Evolutionary conservation across 2,888 invertebrate genomes (phyloP).

Genomic region (Drosophila lacicola): DNA sequence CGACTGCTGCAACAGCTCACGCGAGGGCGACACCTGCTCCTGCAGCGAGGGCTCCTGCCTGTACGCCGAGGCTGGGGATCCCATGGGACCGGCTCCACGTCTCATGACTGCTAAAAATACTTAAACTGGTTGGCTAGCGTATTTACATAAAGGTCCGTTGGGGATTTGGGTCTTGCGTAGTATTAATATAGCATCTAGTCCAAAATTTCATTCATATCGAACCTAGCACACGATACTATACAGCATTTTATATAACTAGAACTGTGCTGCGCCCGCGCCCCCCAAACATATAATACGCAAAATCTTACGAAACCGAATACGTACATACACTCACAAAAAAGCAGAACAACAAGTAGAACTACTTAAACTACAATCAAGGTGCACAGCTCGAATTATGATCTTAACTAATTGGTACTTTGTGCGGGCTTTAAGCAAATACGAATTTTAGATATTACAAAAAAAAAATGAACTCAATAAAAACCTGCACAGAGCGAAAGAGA

Average conservation of each 20-base stretch:
- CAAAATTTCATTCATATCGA: conserved; percentile 77
- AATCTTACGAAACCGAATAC: conserved; percentile 50
- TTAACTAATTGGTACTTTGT: conserved; percentile 37
- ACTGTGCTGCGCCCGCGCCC: conserved; percentile 21
- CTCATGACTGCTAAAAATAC: conserved; percentile 71
- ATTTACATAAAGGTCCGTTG: conserved; percentile 2
- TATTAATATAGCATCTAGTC: conserved; percentile 74
- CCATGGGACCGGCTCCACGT: conserved; percentile 59
- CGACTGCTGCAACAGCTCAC: conserved; percentile 86
- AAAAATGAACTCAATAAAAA: conserved; percentile 30
- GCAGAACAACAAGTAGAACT: conserved; percentile 4
- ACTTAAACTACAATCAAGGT: conserved; percentile 53
- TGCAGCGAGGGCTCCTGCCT: conserved; percentile 88
- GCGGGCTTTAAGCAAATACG: conserved; percentile 44
- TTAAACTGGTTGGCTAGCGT: conserved; percentile 47
- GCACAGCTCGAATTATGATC: conserved; percentile 45
- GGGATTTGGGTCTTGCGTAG: conserved; percentile 42
- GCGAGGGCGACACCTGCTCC: conserved; percentile 87
- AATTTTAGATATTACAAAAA: conserved; percentile 42
- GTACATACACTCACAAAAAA: conserved; percentile 30
- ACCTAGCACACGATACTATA: conserved; percentile 55
- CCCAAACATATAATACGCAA: conserved; percentile 14
- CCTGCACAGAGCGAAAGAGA: conserved; percentile 11
- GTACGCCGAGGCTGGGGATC: conserved; percentile 87
- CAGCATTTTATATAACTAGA: conserved; percentile 34